Evolutionary conservation across 2,113 vertebrate genomes (phyloP).

Genomic region (Cavia aperea): DNA sequence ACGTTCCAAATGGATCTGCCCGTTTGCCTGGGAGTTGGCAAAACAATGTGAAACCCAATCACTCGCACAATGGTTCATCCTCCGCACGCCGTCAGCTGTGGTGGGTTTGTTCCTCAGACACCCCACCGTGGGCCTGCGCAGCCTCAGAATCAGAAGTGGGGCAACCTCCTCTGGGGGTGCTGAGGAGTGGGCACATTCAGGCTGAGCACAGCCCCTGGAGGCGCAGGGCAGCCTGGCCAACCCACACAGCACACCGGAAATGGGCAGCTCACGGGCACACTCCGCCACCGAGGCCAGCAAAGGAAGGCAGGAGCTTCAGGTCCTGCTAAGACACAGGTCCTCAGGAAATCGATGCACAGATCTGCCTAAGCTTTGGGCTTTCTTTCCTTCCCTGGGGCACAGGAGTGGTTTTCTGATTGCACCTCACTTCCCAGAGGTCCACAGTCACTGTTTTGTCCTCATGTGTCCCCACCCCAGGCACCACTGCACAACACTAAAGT

Average conservation of each 20-base stretch:
- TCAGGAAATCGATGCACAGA: rapidly evolving
- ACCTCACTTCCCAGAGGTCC: rapidly evolving
- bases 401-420: rapidly evolving
- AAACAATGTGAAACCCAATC: background rate
- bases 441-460: rapidly evolving
- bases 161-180: background rate
- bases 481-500: rapidly evolving
- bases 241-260: rapidly evolving
- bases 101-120: rapidly evolving
- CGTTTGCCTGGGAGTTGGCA: background rate
- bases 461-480: background rate
- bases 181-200: rapidly evolving
- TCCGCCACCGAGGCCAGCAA: too few species aligned
- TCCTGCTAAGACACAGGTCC: background rate
- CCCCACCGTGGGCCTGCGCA: rapidly evolving
- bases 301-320: background rate
- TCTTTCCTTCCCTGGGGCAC: rapidly evolving
- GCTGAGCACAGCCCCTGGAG: rapidly evolving
- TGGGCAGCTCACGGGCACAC: rapidly evolving
- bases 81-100: background rate
- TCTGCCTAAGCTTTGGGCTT: rapidly evolving
- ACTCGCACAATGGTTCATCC: background rate
- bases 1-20: conserved; percentile 12
- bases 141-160: rapidly evolving
- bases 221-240: rapidly evolving